These are phyloP conservation scores for Lordiphosa stackelbergi DNA, from an alignment of 1,140 invertebrate species.

Conservation along the genomic window DNA sequence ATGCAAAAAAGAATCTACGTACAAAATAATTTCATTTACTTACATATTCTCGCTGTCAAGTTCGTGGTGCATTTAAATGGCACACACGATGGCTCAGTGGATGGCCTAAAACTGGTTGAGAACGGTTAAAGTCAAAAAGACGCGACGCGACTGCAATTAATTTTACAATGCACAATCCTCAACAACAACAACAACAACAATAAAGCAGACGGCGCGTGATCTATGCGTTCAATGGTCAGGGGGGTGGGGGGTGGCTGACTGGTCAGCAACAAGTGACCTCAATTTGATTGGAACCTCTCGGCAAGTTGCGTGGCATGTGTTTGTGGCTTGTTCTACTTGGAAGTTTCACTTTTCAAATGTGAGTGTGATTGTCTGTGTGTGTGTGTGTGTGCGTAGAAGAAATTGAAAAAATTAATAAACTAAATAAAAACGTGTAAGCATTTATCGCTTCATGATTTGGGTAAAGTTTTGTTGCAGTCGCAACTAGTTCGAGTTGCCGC, in stretches of 20 bases:
- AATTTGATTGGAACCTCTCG: slow-evolving; percentile 66
- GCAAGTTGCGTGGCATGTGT: slow-evolving; percentile 48
- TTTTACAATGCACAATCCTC: slow-evolving; percentile 50
- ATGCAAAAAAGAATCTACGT: slow-evolving; percentile 5
- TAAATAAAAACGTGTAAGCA: slow-evolving; percentile 48
- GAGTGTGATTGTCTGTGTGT: slow-evolving; percentile 12
- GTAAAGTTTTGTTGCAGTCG: slow-evolving; percentile 16
- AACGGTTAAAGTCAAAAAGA: slow-evolving; percentile 49
- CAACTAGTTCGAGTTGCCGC: slow-evolving; percentile 7
- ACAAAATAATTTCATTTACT: slow-evolving; percentile 25
- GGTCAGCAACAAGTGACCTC: slow-evolving; percentile 67
- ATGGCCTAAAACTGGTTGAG: slow-evolving; percentile 58
- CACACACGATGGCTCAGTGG: slow-evolving; percentile 38
- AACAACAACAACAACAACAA: slow-evolving; percentile 11
- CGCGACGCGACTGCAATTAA: slow-evolving; percentile 70
- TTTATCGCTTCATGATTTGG: slow-evolving; percentile 26
- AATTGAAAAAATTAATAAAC: slow-evolving; percentile 59
- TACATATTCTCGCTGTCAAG: slow-evolving; percentile 46
- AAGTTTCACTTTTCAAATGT: slow-evolving; percentile 72
- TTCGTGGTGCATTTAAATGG: slow-evolving; percentile 69
- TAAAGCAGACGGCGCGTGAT: slow-evolving; percentile 50
- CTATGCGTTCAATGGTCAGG: slow-evolving; percentile 46
- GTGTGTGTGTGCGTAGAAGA: slow-evolving; percentile 25
- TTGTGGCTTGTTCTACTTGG: slow-evolving; percentile 62
- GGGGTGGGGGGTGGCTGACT: slow-evolving; percentile 15